Evolutionary conservation across 92 coral and sea anemone genomes (phyloP).

Genomic region (Zoanthus solanderi): DNA sequence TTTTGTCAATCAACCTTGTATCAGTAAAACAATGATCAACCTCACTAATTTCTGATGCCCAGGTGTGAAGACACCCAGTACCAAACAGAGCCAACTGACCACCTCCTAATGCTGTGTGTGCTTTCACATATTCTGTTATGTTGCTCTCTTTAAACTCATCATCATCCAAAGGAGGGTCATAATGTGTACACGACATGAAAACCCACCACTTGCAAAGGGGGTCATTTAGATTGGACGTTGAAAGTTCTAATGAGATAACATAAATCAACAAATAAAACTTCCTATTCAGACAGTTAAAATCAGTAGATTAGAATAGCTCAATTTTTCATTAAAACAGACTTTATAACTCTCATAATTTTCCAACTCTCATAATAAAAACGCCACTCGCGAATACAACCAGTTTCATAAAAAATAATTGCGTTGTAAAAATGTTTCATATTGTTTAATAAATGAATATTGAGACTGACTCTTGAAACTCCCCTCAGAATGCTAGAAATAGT

Average conservation of each 20-base stretch:
- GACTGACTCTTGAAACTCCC: too few species aligned
- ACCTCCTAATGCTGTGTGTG: conserved; percentile 97
- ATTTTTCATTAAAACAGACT: too few species aligned
- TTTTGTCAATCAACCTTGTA: conserved; percentile 75
- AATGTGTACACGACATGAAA: conserved; percentile 95
- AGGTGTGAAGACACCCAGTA: conserved; percentile 94
- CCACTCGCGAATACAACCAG: too few species aligned
- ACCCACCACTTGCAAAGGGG: conserved; percentile 92
- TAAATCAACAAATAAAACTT: not conserved
- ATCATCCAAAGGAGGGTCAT: conserved; percentile 84
- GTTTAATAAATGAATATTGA: too few species aligned
- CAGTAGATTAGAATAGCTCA: not conserved
- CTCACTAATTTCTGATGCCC: conserved; percentile 86
- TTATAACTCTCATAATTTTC: too few species aligned
- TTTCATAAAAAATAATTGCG: too few species aligned
- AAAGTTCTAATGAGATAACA: conserved; percentile 66
- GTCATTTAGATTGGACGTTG: conserved; percentile 73
- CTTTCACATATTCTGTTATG: conserved; percentile 82
- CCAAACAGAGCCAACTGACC: conserved; percentile 94
- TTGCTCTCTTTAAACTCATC: conserved; percentile 74
- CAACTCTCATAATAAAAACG: too few species aligned
- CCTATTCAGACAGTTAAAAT: not conserved
- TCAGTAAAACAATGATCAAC: conserved; percentile 84
- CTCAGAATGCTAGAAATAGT: too few species aligned
- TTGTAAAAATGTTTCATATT: too few species aligned